Conservation (phyloP, 2,797 vertebrate genomes). For the Furcifer pardalis region DNA sequence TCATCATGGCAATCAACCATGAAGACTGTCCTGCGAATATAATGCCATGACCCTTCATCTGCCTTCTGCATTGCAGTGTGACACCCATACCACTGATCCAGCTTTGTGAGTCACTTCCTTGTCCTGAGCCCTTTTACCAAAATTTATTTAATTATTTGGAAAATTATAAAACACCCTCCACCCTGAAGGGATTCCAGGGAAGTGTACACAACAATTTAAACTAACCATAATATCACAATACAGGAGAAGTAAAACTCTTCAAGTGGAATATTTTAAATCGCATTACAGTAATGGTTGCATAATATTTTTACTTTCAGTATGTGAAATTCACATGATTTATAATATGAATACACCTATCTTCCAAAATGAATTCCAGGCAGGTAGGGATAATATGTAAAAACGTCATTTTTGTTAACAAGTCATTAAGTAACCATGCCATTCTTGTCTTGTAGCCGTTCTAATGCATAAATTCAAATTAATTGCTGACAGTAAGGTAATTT, state of each 20-base stretch:
- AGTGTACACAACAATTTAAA: not conserved
- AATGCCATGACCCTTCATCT: too few species aligned
- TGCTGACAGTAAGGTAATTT: constrained; percentile 48
- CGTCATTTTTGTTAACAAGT: constrained; percentile 11
- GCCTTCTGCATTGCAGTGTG: too few species aligned
- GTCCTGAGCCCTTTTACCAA: too few species aligned
- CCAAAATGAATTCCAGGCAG: constrained; percentile 40
- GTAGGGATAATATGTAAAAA: constrained; percentile 15
- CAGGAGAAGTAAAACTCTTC: not conserved
- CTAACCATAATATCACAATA: not conserved
- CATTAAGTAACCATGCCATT: constrained; percentile 53
- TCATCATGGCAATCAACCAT: too few species aligned
- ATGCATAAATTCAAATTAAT: constrained; percentile 65
- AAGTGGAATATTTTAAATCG: not conserved
- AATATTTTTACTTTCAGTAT: constrained; percentile 22
- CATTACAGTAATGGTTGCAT: not conserved
- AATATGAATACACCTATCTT: constrained; percentile 40
- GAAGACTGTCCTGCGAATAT: too few species aligned
- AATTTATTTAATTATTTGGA: too few species aligned
- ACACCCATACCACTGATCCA: too few species aligned
- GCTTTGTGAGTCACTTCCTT: too few species aligned
- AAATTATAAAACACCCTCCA: not conserved
- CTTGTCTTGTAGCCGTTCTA: constrained; percentile 35
- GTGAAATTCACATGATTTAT: constrained; percentile 30
- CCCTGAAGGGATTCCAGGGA: not conserved